phyloP scores from a whole-genome alignment of 2,888 invertebrate species.

The Griposia aprilina region DNA sequence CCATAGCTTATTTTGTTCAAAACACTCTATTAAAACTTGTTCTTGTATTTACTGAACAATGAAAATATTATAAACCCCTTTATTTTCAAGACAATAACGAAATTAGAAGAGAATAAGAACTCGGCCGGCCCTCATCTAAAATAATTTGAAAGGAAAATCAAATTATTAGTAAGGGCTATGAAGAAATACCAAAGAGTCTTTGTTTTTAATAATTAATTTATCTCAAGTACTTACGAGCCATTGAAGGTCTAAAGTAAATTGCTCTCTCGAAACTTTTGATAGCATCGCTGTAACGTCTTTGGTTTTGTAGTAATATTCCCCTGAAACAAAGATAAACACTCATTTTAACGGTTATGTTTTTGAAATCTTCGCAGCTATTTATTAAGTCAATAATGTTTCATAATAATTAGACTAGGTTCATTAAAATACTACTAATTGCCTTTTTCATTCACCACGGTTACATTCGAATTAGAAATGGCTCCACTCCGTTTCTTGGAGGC shows the following conservation, averaged over 20 bases:
- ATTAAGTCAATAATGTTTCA: conserved; percentile 15
- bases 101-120: conserved; percentile 64
- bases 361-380: conserved; percentile 19
- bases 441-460: conserved; percentile 1
- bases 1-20: conserved; percentile 41
- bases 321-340: conserved; percentile 91
- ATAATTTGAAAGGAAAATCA: conserved; percentile 69
- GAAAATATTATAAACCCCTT: conserved; percentile 61
- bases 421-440: conserved; percentile 8
- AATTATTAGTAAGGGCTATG: conserved; percentile 70
- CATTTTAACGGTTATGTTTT: conserved; percentile 41
- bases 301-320: conserved; percentile 97
- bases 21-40: conserved; percentile 56
- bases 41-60: conserved; percentile 55
- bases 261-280: conserved; percentile 97
- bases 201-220: conserved; percentile 73
- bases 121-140: conserved; percentile 60
- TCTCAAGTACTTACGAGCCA: conserved; percentile 95
- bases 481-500: not conserved
- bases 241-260: conserved; percentile 97
- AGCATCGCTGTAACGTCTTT: conserved; percentile 96
- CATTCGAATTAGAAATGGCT: not conserved
- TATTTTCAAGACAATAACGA: conserved; percentile 61
- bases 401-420: conserved; percentile 17
- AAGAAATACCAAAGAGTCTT: conserved; percentile 69